Evolutionary conservation across 1,140 invertebrate genomes (phyloP), one percentile per base, ranked within the genome.

Genomic region (Eueides isabella): DNA sequence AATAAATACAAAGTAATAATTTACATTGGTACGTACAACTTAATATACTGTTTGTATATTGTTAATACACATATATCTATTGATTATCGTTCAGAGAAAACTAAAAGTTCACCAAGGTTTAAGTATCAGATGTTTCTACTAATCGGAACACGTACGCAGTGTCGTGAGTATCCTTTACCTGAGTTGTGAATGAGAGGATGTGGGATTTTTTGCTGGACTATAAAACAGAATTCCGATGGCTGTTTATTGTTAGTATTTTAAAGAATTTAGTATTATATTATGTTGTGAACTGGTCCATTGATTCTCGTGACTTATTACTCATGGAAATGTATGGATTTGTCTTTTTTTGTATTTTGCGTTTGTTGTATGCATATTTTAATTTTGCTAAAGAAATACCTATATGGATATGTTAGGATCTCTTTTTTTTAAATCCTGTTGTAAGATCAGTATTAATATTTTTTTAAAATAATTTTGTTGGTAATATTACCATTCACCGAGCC

Each of bases 121-220:
- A 23, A 35, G 16, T 63, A 55, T 55, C 6, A 9, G 19, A 55
- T 26, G 48, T 55, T 23, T 55, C 61, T 30, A 61, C 71, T 70
- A 74, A 74, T 70, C 67, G 61, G 61, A 31, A 66, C 72, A 74
- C 72, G 72, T 74, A 74, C 61, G 30, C 38, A 28, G 14, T 62
- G 68, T 75, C 64, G 67, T 44, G 72, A 74, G 61, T 75, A 71
- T 75, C 73, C 63, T 61, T 69, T 75, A 72, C 72, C 70, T 77
- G 76, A 67, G 35, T 63, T 38, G 68, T 78, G 73, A 78, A 75
- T 78, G 76, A 48, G 38, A 78, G 76, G 76, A 78, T 78, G 76
- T 78, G 73, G 55, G 64, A 44, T 65, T 74, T 74, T 74, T 74
- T 74, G 61, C 67, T 31, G 26, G 23, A 30, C 6, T 38, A 69